Evolutionary conservation across 1,140 invertebrate species (phyloP), one percentile per base, ranked within the genome.

Genomic region (Diuraphis noxia): DNA sequence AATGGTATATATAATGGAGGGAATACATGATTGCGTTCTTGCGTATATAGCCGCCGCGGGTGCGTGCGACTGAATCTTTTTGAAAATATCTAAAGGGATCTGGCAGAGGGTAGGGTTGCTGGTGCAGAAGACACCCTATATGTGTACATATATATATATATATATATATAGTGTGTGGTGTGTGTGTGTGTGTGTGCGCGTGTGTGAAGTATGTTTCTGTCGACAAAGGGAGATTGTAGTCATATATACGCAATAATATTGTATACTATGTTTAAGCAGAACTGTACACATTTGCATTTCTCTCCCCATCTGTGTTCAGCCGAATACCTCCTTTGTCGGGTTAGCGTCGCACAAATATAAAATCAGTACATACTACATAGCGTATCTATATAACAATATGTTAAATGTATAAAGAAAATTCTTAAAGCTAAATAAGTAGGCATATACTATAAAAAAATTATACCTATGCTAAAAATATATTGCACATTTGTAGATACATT

Each of bases 1-100:
- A 9, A 79, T 34, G 72, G 7, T 40, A 40, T 63, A 30, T 63
- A 77, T 40, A 81, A 88, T 56, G 49, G 87, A 41, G 25, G 38
- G 87, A 88, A 88, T 88, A 88, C 87, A 88, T 88, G 87, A 88
- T 72, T 88, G 87, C 87, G 87, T 88, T 88, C 87, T 88, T 43
- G 56, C 49, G 36, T 49, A 52, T 49, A 52, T 63, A 72, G 56
- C 56, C 56, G 52, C 38, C 30, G 52, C 38, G 87, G 87, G 87
- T 88, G 87, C 52, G 38, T 88, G 17, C 34, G 87, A 72, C 52
- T 41, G 49, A 72, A 88, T 88, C 87, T 88, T 88, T 52, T 87
- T 40, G 41, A 41, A 10, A 88, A 63, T 88, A 88, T 88, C 38
- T 38, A 88, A 88, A 38, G 38, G 52, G 2, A 38, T 3, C 25